phyloP scores from a whole-genome alignment of 2,113 vertebrate species.

The Oryzias melastigma region DNA sequence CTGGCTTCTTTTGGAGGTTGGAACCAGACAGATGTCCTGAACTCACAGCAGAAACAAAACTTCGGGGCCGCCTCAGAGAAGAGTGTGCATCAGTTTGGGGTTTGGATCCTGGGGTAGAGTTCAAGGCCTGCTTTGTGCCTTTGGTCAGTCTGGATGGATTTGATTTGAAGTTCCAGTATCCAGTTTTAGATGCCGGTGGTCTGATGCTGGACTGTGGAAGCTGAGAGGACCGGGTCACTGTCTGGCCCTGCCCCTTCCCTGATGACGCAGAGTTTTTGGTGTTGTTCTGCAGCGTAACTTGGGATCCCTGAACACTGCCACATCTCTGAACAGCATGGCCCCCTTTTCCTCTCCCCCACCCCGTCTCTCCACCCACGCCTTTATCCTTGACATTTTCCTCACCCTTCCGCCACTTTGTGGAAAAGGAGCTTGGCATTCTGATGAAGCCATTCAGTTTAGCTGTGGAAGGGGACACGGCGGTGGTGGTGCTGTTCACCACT shows the following conservation, averaged over 20 bases:
- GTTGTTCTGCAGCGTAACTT: conserved; percentile 1
- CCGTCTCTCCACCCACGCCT: conserved; percentile 55
- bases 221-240: not conserved
- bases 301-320: not conserved
- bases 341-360: conserved; percentile 14
- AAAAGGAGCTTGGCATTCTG: conserved; percentile 68
- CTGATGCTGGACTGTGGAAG: conserved; percentile 22
- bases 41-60: conserved; percentile 23
- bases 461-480: not conserved
- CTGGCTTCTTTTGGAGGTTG: conserved; percentile 72
- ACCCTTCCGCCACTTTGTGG: conserved; percentile 82
- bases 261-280: conserved; percentile 17
- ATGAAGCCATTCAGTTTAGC: conserved; percentile 79
- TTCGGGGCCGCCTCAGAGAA: conserved; percentile 25
- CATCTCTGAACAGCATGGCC: not conserved
- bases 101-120: conserved; percentile 20
- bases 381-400: conserved; percentile 63
- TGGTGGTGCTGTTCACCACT: conserved; percentile 17
- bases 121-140: conserved; percentile 17
- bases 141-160: conserved; percentile 8
- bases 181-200: conserved; percentile 37
- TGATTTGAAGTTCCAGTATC: conserved; percentile 15
- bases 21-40: conserved; percentile 70
- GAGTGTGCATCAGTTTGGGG: not conserved
- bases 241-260: conserved; percentile 28